A percentile compares a stretch with the other conserved stretches of the same genome.
phyloP scores from a whole-genome alignment of 2,888 invertebrate genomes.

The Sarcophaga carnaria region DNA sequence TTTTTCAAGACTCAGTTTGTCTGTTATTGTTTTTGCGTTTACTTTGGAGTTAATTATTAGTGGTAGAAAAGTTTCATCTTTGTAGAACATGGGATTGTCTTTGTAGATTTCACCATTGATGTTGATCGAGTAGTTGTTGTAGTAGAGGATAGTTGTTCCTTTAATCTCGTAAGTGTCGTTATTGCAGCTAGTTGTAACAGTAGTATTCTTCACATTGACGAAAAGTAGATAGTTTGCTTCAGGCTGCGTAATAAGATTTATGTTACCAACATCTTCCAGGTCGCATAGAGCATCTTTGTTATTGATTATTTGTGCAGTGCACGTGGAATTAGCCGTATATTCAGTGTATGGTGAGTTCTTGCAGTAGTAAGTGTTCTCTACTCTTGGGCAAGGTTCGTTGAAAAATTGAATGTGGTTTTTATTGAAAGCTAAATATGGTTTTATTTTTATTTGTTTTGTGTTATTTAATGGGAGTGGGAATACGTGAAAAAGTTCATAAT shows the following conservation, averaged over 20 bases:
- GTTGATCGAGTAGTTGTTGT: slow-evolving; percentile 15
- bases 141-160: slow-evolving; percentile 18
- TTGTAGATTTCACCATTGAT: slow-evolving; percentile 15
- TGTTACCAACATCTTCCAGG: slow-evolving; percentile 11
- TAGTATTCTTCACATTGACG: not conserved
- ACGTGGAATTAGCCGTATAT: slow-evolving; percentile 16
- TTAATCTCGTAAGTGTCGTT: slow-evolving; percentile 3
- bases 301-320: slow-evolving; percentile 14
- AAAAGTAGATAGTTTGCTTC: not conserved
- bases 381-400: slow-evolving; percentile 36
- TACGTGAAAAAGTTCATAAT: slow-evolving; percentile 52
- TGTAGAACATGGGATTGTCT: slow-evolving; percentile 3
- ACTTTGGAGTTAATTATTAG: slow-evolving; percentile 6
- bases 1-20: slow-evolving; percentile 24
- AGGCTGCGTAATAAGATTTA: not conserved
- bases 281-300: slow-evolving; percentile 19
- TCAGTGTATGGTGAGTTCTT: slow-evolving; percentile 14
- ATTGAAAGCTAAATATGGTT: slow-evolving; percentile 52
- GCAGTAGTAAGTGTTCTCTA: slow-evolving; percentile 45
- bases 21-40: slow-evolving; percentile 20
- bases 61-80: slow-evolving; percentile 2
- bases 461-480: slow-evolving; percentile 58
- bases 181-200: slow-evolving; percentile 19
- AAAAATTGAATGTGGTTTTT: slow-evolving; percentile 45
- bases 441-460: slow-evolving; percentile 44